Evolutionary conservation across 1,140 invertebrate species (phyloP).

Genomic region (Hyposmocoma kahamanoa): DNA sequence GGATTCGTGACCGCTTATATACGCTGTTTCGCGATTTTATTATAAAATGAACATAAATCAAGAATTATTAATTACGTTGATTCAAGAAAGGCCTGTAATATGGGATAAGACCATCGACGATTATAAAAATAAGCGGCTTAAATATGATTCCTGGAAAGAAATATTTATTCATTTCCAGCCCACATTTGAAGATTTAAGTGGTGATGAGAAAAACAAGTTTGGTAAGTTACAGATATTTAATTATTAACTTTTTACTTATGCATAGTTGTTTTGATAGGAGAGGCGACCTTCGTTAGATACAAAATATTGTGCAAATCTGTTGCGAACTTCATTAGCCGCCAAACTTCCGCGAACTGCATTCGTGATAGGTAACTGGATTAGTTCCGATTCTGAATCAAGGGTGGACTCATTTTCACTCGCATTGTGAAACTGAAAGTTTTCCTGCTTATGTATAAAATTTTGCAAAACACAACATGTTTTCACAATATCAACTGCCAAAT

Average conservation of each 20-base stretch:
- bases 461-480: constrained; percentile 15
- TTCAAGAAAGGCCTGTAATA: constrained; percentile 21
- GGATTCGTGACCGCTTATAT: constrained; percentile 17
- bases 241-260: constrained; percentile 19
- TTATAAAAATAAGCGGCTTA: constrained; percentile 21
- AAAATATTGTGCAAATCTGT: constrained; percentile 8
- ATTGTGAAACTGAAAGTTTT: constrained; percentile 17
- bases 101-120: constrained; percentile 20
- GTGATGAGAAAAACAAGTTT: constrained; percentile 10
- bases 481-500: constrained; percentile 8
- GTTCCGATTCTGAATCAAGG: constrained; percentile 24
- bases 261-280: constrained; percentile 11
- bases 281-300: constrained; percentile 9
- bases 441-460: constrained; percentile 27
- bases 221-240: constrained; percentile 13
- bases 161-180: constrained; percentile 19
- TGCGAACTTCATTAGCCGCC: constrained; percentile 17
- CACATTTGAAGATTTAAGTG: constrained; percentile 19
- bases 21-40: constrained; percentile 9
- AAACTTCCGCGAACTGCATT: constrained; percentile 21
- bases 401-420: constrained; percentile 27
- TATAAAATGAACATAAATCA: constrained; percentile 20
- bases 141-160: constrained; percentile 22
- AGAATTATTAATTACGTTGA: constrained; percentile 21
- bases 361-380: constrained; percentile 17